Percentiles rank a stretch among this genome's conserved stretches.
Evolutionary conservation across 2,888 invertebrate species (phyloP).

Genomic region (Dasysyrphus tricinctus): DNA sequence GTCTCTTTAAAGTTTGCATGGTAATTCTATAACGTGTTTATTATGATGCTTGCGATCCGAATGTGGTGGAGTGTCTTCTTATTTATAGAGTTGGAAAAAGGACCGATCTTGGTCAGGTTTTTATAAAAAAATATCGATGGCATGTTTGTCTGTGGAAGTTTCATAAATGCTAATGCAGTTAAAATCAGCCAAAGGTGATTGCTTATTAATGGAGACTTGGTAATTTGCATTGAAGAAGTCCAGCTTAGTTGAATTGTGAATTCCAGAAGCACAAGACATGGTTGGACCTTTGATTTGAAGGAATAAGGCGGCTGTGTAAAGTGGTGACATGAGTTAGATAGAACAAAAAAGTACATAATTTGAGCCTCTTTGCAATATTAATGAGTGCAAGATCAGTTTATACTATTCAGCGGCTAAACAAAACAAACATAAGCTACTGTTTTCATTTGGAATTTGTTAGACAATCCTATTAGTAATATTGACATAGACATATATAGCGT

Average conservation of each 20-base stretch:
- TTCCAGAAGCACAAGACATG: slow-evolving; percentile 17
- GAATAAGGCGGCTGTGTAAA: not conserved
- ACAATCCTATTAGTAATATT: too few species aligned
- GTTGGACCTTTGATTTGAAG: not conserved
- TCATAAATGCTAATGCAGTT: slow-evolving; percentile 39
- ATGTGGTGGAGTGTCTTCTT: slow-evolving; percentile 15
- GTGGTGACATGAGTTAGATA: not conserved
- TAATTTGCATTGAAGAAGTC: slow-evolving; percentile 52
- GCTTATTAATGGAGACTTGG: slow-evolving; percentile 59
- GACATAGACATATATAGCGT: too few species aligned
- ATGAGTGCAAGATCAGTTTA: not conserved
- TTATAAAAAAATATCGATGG: slow-evolving; percentile 21
- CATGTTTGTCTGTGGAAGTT: slow-evolving; percentile 30
- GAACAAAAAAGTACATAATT: too few species aligned
- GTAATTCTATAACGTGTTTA: slow-evolving; percentile 57
- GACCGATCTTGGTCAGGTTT: slow-evolving; percentile 54
- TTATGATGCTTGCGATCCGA: slow-evolving; percentile 31
- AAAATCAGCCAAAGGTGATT: slow-evolving; percentile 62
- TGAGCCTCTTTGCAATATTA: too few species aligned
- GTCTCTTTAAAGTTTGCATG: not conserved
- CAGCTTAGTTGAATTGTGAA: not conserved
- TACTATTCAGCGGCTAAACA: not conserved
- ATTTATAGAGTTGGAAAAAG: slow-evolving; percentile 44
- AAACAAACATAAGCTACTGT: too few species aligned
- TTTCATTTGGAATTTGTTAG: too few species aligned